A percentile compares a stretch with the other conserved stretches of the same genome.
Evolutionary conservation across 2,888 invertebrate genomes (phyloP).

Genomic region (Ophion ventricosus): DNA sequence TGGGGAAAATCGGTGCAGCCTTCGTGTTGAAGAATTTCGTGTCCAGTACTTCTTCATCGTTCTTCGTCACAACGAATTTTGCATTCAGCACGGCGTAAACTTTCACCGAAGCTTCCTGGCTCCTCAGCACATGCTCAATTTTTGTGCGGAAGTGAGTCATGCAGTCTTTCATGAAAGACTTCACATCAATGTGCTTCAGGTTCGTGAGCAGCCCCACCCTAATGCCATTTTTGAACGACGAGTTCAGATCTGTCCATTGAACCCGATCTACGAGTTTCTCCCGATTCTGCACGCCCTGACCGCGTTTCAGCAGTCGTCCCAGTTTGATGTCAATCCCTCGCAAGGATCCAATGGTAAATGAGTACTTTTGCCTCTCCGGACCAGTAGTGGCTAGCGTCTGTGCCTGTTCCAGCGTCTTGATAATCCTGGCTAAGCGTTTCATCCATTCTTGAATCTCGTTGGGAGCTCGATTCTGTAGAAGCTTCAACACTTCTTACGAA

Average conservation of each 20-base stretch:
- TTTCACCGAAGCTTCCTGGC: constrained; percentile 38
- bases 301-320: constrained; percentile 20
- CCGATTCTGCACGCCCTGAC: constrained; percentile 3
- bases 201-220: constrained; percentile 25
- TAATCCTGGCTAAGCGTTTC: constrained; percentile 9
- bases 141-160: neutral
- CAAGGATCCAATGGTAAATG: constrained; percentile 3
- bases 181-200: constrained; percentile 34
- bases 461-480: constrained; percentile 14
- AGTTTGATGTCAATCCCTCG: constrained; percentile 4
- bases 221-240: constrained; percentile 37
- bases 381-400: neutral
- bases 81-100: constrained; percentile 66
- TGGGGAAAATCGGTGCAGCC: constrained; percentile 66
- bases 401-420: neutral
- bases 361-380: constrained; percentile 9
- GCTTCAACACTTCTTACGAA: constrained; percentile 16
- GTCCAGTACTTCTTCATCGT: constrained; percentile 62
- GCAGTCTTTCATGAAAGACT: constrained; percentile 36
- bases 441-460: neutral
- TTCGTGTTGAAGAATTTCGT: constrained; percentile 67
- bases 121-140: neutral
- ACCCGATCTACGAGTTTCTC: constrained; percentile 12
- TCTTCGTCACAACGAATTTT: constrained; percentile 63
- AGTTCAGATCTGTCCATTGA: constrained; percentile 33